phyloP scores from a whole-genome alignment of 2,888 invertebrate genomes.

The Caenorhabditis panamensis region DNA sequence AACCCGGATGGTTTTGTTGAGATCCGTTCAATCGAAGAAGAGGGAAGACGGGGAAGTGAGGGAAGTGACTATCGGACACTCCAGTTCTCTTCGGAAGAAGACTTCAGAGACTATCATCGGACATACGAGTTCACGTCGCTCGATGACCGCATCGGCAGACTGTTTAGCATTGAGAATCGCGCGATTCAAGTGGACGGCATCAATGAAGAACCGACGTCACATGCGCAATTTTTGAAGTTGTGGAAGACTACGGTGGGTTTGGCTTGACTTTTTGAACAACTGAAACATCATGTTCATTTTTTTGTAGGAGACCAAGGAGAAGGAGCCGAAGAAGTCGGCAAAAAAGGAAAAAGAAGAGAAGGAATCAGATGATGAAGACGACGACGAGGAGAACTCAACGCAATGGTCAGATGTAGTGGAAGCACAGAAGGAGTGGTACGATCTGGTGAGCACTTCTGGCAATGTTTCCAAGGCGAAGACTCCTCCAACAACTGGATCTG shows the following conservation, averaged over 20 bases:
- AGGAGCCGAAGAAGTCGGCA: slow-evolving; percentile 45
- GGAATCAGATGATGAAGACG: slow-evolving; percentile 72
- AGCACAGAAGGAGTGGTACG: slow-evolving; percentile 57
- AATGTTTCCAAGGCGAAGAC: slow-evolving; percentile 20
- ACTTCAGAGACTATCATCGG: slow-evolving; percentile 71
- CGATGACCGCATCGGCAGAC: slow-evolving; percentile 64
- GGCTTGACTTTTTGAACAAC: background rate
- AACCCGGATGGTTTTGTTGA: slow-evolving; percentile 40
- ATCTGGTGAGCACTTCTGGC: slow-evolving; percentile 31
- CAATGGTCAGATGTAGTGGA: slow-evolving; percentile 63
- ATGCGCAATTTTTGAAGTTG: slow-evolving; percentile 67
- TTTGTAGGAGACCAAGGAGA: slow-evolving; percentile 63
- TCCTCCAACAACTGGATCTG: background rate
- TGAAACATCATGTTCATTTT: background rate
- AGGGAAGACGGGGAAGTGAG: slow-evolving; percentile 42
- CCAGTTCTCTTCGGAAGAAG: slow-evolving; percentile 55
- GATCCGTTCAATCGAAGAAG: slow-evolving; percentile 14
- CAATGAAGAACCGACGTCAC: slow-evolving; percentile 64
- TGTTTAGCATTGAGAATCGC: slow-evolving; percentile 61
- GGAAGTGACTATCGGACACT: slow-evolving; percentile 47
- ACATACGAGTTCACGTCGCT: slow-evolving; percentile 78
- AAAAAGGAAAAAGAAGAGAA: slow-evolving; percentile 60
- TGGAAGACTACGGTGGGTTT: slow-evolving; percentile 65
- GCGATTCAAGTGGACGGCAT: slow-evolving; percentile 66
- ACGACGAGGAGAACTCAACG: slow-evolving; percentile 61